Evolutionary conservation across 1,140 invertebrate species (phyloP), one percentile per base, ranked within the genome.

Genomic region (Hydropsyche tenuis): DNA sequence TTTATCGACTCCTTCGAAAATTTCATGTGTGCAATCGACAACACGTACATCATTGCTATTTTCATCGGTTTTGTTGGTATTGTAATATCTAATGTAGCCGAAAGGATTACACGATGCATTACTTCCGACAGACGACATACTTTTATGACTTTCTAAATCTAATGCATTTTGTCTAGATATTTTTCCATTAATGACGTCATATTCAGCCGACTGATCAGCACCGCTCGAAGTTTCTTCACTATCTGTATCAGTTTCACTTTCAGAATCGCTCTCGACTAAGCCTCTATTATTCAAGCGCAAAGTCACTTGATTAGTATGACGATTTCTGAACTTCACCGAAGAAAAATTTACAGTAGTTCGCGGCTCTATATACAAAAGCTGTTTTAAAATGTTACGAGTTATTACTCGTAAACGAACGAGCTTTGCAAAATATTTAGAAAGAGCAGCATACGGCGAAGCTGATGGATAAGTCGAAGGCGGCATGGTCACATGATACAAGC

Each of bases 381-480:
- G 87, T 82, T 93, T 92, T 42, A 94, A 84, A 78, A 94, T 86
- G 79, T 89, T 87, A 62, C 88, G 83, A 4, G 89, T 89, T 71
- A 95, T 89, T 3, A 91, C 81, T 78, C 90, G 90, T 78, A 89
- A 87, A 79, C 89, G 89, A 7, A 94, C 90, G 56, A 93, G 86
- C 78, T 88, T 88, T 42, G 89, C 89, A 79, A 93, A 93, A 79
- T 90, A 90, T 78, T 89, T 90, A 20, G 92, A 92, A 23, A 94
- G 86, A 51, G 89, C 89, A 76, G 89, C 86, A 80, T 91, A 92
- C 14, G 90, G 90, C 22, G 89, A 87, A 63, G 89, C 88, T 53
- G 89, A 86, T 56, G 89, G 89, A 82, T 90, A 90, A 75, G 85
- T 86, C 75, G 84, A 83, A 56, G 89, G 88, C 68, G 89, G 89